phyloP scores from a whole-genome alignment of 2,888 invertebrate genomes.

The Axea sp. region DNA sequence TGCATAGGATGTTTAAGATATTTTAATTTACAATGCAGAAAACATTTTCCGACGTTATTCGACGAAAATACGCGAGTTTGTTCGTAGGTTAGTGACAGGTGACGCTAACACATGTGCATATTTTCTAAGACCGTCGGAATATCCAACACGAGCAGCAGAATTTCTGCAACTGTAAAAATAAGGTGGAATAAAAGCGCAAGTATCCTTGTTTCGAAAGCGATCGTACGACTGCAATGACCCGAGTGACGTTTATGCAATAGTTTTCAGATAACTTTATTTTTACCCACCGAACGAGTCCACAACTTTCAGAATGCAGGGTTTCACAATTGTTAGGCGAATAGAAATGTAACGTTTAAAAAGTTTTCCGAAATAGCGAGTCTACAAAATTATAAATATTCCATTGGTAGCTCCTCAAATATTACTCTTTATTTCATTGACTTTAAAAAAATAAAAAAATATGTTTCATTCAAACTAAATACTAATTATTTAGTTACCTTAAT shows the following conservation, averaged over 20 bases:
- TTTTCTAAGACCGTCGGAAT: slow-evolving; percentile 18
- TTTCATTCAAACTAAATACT: no score
- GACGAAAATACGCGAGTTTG: no score
- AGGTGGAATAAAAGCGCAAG: neutral
- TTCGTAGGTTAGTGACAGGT: slow-evolving; percentile 12
- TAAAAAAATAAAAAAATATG: no score
- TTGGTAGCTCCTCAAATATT: no score
- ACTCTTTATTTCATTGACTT: no score
- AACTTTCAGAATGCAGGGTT: neutral
- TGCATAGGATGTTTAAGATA: slow-evolving; percentile 17
- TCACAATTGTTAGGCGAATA: neutral
- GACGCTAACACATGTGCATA: slow-evolving; percentile 30
- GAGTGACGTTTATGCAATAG: slow-evolving; percentile 19
- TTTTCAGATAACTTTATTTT: slow-evolving; percentile 11
- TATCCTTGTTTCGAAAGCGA: slow-evolving; percentile 2
- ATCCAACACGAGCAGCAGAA: slow-evolving; percentile 7
- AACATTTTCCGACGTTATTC: no score
- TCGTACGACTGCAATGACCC: neutral
- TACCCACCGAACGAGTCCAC: neutral
- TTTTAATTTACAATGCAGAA: slow-evolving; percentile 16
- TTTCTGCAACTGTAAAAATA: slow-evolving; percentile 14
- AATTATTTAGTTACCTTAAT: no score
- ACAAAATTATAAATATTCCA: no score
- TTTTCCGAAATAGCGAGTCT: neutral
- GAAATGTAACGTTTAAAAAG: slow-evolving; percentile 3